Evolutionary conservation across 2,888 invertebrate species (phyloP).

Genomic region (Oxyteleia sp.): DNA sequence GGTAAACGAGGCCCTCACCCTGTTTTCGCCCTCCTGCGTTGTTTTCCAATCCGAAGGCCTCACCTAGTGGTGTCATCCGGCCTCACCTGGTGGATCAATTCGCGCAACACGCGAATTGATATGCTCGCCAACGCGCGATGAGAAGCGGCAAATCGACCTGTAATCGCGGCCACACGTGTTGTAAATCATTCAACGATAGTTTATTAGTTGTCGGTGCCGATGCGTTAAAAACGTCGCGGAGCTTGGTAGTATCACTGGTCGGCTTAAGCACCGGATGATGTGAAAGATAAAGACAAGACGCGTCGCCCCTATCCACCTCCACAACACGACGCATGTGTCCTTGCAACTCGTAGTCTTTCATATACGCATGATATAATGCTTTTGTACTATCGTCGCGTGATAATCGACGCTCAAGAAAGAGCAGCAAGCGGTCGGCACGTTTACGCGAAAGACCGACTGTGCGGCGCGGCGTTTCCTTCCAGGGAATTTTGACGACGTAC

Average conservation of each 20-base stretch:
- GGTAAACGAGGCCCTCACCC: too few relatives aligned
- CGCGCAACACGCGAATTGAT: background rate
- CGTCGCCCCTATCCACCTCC: background rate
- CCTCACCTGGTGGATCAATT: too few relatives aligned
- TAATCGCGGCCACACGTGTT: background rate
- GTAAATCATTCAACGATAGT: background rate
- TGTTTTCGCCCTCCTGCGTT: too few relatives aligned
- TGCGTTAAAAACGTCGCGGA: slow-evolving; percentile 17
- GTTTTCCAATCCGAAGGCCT: too few relatives aligned
- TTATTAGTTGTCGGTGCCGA: background rate
- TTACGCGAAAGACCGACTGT: background rate
- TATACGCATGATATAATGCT: too few relatives aligned
- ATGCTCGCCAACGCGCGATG: background rate
- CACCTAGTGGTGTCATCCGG: too few relatives aligned
- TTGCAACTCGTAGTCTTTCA: too few relatives aligned
- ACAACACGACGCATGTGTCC: background rate
- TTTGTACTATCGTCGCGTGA: too few relatives aligned
- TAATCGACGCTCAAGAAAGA: background rate
- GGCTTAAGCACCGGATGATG: background rate
- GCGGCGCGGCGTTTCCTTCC: background rate
- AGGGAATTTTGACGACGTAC: background rate
- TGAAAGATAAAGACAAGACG: background rate
- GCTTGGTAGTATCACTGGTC: background rate
- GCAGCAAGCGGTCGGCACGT: background rate
- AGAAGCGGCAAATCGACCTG: background rate